A percentile compares a stretch with the other conserved stretches of the same genome.
phyloP scores from a whole-genome alignment of 2,797 vertebrate genomes.

The Erethizon dorsatum region DNA sequence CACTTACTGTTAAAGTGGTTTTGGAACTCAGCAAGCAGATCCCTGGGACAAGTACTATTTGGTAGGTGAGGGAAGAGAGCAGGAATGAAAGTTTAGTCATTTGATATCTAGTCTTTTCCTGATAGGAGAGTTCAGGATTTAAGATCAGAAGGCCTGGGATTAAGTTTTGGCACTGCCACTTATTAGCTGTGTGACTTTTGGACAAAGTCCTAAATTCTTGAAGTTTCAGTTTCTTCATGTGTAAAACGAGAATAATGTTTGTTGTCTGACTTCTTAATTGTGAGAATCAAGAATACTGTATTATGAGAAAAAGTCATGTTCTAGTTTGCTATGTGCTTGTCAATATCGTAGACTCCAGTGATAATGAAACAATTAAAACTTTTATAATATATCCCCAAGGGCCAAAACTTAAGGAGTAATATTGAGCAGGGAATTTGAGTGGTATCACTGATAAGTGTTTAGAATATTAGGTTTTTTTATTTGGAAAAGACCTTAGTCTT shows the following conservation, averaged over 20 bases:
- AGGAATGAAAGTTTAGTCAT: not conserved
- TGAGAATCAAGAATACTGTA: not conserved
- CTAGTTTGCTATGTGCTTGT: not conserved
- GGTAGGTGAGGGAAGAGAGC: not conserved
- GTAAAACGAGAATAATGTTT: not conserved
- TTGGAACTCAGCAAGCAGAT: not conserved
- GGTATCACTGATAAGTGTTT: not conserved
- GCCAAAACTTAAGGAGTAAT: not conserved
- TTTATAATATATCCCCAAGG: not conserved
- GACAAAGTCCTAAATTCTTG: not conserved
- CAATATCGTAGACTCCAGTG: not conserved
- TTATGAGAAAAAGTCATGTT: conserved; percentile 2
- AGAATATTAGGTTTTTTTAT: not conserved
- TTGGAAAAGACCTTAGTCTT: not conserved
- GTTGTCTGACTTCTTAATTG: not conserved
- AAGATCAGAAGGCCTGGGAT: not conserved
- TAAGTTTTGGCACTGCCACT: not conserved
- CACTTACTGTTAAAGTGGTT: not conserved
- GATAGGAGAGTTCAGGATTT: not conserved
- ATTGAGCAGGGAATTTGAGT: not conserved
- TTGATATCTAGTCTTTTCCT: not conserved
- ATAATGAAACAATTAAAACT: not conserved
- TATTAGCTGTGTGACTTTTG: not conserved
- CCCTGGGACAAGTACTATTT: not conserved
- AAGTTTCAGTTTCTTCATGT: not conserved